Percentiles rank a stretch among this genome's conserved stretches.
Evolutionary conservation across 2,888 invertebrate species (phyloP).

Genomic region (Tribolium freemani): DNA sequence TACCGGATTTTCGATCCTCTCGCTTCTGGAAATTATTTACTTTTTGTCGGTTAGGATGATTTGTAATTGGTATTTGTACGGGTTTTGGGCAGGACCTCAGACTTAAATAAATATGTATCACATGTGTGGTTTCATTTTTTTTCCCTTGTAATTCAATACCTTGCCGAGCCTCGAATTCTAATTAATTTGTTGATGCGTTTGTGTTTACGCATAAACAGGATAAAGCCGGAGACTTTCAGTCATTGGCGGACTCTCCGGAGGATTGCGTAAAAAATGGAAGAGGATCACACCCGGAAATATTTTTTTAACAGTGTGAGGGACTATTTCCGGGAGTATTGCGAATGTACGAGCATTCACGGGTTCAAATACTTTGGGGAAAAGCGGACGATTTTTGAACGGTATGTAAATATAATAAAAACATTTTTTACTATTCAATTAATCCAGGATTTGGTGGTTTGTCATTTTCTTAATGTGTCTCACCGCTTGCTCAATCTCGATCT

Average conservation of each 20-base stretch:
- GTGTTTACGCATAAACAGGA: constrained; percentile 15
- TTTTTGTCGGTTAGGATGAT: constrained; percentile 69
- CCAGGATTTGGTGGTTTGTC: constrained; percentile 77
- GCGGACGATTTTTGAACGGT: constrained; percentile 57
- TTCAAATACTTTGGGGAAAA: constrained; percentile 59
- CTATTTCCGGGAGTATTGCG: constrained; percentile 60
- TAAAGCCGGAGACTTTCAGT: constrained; percentile 1
- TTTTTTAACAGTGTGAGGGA: constrained; percentile 49
- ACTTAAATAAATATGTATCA: constrained; percentile 7
- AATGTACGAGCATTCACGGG: constrained; percentile 58
- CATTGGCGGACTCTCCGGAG: background rate
- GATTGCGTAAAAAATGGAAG: background rate
- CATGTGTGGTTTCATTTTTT: background rate
- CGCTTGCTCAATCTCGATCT: constrained; percentile 73
- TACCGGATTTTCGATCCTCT: constrained; percentile 66
- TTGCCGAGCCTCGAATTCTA: background rate
- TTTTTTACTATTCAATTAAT: background rate
- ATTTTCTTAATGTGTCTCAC: constrained; percentile 74
- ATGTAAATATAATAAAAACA: constrained; percentile 9
- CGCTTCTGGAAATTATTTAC: constrained; percentile 71
- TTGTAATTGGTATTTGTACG: constrained; percentile 62
- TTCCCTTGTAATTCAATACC: background rate
- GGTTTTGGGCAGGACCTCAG: constrained; percentile 57
- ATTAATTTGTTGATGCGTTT: constrained; percentile 30
- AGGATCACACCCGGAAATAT: background rate